These are phyloP conservation scores for Trachelus troglodyta DNA, from an alignment of 2,888 invertebrate species.

Conservation along the genomic window DNA sequence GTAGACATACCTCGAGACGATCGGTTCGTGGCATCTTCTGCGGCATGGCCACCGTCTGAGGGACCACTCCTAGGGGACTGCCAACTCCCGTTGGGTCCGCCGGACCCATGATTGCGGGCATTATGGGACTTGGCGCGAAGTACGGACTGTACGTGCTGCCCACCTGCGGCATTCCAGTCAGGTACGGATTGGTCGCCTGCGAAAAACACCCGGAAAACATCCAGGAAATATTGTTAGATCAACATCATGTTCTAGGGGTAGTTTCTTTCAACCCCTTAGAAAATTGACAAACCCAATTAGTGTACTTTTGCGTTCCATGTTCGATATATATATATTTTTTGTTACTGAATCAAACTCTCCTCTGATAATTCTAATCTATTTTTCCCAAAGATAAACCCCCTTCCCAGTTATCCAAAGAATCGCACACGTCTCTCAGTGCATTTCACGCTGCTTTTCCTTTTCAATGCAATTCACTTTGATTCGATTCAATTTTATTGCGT, in stretches of 20 bases:
- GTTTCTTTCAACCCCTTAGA: neutral
- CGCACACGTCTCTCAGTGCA: neutral
- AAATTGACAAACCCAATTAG: constrained; percentile 38
- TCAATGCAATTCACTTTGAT: neutral
- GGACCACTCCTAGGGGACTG: constrained; percentile 85
- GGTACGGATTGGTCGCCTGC: constrained; percentile 91
- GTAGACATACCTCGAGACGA: constrained; percentile 90
- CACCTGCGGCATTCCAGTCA: constrained; percentile 90
- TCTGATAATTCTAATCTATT: constrained; percentile 16
- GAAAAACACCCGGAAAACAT: constrained; percentile 49
- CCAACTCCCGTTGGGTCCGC: constrained; percentile 80
- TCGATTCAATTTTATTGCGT: neutral
- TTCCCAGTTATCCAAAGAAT: neutral
- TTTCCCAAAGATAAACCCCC: too few species aligned
- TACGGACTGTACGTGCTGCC: constrained; percentile 92
- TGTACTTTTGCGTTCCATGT: constrained; percentile 10
- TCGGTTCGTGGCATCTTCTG: constrained; percentile 96
- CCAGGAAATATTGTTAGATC: constrained; percentile 38
- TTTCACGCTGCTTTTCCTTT: neutral
- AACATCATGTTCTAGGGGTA: neutral
- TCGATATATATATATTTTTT: neutral
- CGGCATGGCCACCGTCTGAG: constrained; percentile 87
- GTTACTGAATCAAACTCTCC: constrained; percentile 2
- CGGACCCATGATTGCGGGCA: constrained; percentile 90
- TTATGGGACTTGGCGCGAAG: constrained; percentile 88